Evolutionary conservation across 2,797 vertebrate genomes (phyloP), one percentile per base, ranked within the genome.

Genomic region (Myiotriccus ornatus): DNA sequence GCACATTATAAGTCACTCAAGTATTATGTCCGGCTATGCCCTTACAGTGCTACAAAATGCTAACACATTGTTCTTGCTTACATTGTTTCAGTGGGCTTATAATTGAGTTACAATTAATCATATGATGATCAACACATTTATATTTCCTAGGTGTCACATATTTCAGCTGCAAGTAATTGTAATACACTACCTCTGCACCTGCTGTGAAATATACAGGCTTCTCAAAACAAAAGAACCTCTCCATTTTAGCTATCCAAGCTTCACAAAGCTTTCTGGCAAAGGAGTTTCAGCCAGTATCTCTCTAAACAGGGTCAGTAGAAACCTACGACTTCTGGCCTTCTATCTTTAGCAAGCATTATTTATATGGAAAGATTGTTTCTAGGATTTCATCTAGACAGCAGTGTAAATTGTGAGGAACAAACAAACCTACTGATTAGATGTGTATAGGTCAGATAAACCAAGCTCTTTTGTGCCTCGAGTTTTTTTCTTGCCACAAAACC

Each of bases 401-500:
- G 15, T 5, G 10, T 37, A 52, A 75, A 78, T 17, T 37, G 6
- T 59, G n/a, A 77, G 13, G n/a, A 84, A 44, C 12, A 86, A 57
- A 41, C 21, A 41, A 50, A 9, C 11, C 8, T 9, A 6, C 1
- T 4, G 10, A 50, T 70, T 1, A 2, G 27, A 63, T 28, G 7
- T 35, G 19, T 43, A 22, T 17, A 47, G 24, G 67, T 70, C 25
- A 73, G 16, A 57, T n/a, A 16, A 0, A 1, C 13, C 13, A 21
- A 81, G 34, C 19, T 37, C 16, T 74, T 70, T 69, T 47, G 17
- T 59, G 12, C 15, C 34, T 43, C 28, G 34, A n/a, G 4, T 5
- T 12, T 7, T 21, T 46, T 62, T n/a, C 47, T 70, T 77, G 55
- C 22, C 50, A 73, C 23, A 37, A 62, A 85, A 57, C 17, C 32